Evolutionary conservation across 2,797 vertebrate species (phyloP).

Genomic region (Neosilurus hyrtlii): DNA sequence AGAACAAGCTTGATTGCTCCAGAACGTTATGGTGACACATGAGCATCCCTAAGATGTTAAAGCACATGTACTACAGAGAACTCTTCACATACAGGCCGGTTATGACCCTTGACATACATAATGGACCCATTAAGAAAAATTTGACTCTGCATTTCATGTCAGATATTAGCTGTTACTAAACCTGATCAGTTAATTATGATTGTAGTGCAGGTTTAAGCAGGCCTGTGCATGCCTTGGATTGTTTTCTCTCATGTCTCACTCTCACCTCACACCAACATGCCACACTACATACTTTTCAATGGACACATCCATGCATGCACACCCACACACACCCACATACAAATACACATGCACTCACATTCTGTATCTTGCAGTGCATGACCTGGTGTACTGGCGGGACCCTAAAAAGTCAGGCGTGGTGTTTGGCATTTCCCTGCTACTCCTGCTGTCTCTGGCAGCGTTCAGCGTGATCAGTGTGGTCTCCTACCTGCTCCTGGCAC

Average conservation of each 20-base stretch:
- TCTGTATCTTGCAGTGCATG: slow-evolving; percentile 71
- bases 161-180: background rate
- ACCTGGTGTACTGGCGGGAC: slow-evolving; percentile 89
- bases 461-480: slow-evolving; percentile 90
- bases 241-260: background rate
- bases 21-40: background rate
- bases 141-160: background rate
- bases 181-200: background rate
- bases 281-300: slow-evolving; percentile 4
- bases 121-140: background rate
- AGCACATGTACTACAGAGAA: slow-evolving; percentile 5
- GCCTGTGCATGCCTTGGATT: background rate
- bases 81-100: slow-evolving; percentile 14
- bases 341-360: slow-evolving; percentile 8
- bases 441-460: slow-evolving; percentile 88
- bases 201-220: slow-evolving; percentile 9
- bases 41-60: background rate
- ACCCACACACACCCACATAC: slow-evolving; percentile 1
- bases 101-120: slow-evolving; percentile 30
- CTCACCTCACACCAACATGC: background rate
- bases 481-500: slow-evolving; percentile 87
- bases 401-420: slow-evolving; percentile 86
- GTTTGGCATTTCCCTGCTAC: slow-evolving; percentile 81
- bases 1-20: background rate
- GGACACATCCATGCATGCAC: slow-evolving; percentile 17